Evolutionary conservation across 2,797 vertebrate species (phyloP), one percentile per base, ranked within the genome.

Genomic region (Etheostoma perlongum): DNA sequence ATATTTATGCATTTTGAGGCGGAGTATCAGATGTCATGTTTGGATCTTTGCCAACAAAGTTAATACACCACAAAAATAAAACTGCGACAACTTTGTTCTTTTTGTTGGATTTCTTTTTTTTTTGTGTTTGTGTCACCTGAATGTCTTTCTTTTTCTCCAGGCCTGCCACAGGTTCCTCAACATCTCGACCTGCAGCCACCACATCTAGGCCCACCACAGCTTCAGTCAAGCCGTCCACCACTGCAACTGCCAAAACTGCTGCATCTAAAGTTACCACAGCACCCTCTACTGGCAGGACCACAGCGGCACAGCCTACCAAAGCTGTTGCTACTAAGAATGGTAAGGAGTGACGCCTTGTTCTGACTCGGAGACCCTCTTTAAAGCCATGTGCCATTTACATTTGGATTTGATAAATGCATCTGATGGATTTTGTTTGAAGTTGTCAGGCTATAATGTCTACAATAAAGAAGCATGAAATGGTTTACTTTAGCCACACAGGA

Each of bases 321-420:
- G 21, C 85, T 9, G 46, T 81, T 51, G 65, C 86, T 70, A 68
- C 78, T 10, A 95, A 88, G 85, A 96, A 93, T 95, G 95, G 95
- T 96, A 1, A 54, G 72, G 52, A 5, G 6, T 63, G 42, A 0
- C 0, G 0, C n/a, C 2, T 30, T 44, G 2, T 63, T 68, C 10
- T 55, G 25, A 27, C 8, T 3, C 5, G 1, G 30, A 72, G 12
- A 36, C 6, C 2, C 4, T 33, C 1, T 12, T 57, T 49, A 42
- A 71, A 48, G 19, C 15, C 6, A 23, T 44, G 13, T 30, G 0
- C 16, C n/a, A 40, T 65, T 21, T 42, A 48, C 6, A 40, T 59
- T 52, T 21, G 2, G 23, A 30, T 44, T 25, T 12, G 51, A 13
- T 42, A 48, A 63, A 64, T 11, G 4, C 18, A 14, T 49, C 11